Evolutionary conservation across 1,140 invertebrate species (phyloP).

Genomic region (Hycleus phaleratus): DNA sequence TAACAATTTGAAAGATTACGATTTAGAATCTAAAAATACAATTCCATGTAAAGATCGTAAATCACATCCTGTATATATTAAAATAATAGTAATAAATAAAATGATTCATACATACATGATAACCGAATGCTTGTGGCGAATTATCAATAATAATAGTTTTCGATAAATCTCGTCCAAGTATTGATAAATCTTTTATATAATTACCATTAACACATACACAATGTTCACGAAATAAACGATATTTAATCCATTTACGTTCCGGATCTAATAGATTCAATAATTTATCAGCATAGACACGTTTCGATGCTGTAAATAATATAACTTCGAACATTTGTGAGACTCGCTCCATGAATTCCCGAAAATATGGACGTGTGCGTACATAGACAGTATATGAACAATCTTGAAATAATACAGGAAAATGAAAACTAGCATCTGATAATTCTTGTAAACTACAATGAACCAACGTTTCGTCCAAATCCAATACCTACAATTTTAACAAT

Average conservation of each 20-base stretch:
- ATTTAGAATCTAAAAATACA: too few species aligned
- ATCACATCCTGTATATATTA: too few species aligned
- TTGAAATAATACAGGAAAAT: slow-evolving; percentile 92
- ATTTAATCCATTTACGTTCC: slow-evolving; percentile 81
- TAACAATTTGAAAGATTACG: too few species aligned
- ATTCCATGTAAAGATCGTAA: too few species aligned
- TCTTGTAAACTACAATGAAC: slow-evolving; percentile 93
- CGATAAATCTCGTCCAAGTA: slow-evolving; percentile 85
- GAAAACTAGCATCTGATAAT: slow-evolving; percentile 84
- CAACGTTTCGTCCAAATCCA: slow-evolving; percentile 80
- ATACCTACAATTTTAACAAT: background rate
- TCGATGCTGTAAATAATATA: slow-evolving; percentile 93
- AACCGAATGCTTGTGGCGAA: slow-evolving; percentile 86
- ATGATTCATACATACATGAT: slow-evolving; percentile 52
- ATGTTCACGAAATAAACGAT: slow-evolving; percentile 87
- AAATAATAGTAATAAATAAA: background rate
- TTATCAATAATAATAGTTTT: slow-evolving; percentile 92
- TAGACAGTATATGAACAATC: slow-evolving; percentile 70
- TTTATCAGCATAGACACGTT: slow-evolving; percentile 93
- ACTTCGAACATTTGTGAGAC: slow-evolving; percentile 90
- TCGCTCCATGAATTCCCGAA: slow-evolving; percentile 81
- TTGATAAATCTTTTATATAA: slow-evolving; percentile 93
- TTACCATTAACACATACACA: slow-evolving; percentile 94
- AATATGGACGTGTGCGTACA: slow-evolving; percentile 84
- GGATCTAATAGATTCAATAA: slow-evolving; percentile 90